Evolutionary conservation across 2,888 invertebrate genomes (phyloP).

Genomic region (Papilio elwesi): DNA sequence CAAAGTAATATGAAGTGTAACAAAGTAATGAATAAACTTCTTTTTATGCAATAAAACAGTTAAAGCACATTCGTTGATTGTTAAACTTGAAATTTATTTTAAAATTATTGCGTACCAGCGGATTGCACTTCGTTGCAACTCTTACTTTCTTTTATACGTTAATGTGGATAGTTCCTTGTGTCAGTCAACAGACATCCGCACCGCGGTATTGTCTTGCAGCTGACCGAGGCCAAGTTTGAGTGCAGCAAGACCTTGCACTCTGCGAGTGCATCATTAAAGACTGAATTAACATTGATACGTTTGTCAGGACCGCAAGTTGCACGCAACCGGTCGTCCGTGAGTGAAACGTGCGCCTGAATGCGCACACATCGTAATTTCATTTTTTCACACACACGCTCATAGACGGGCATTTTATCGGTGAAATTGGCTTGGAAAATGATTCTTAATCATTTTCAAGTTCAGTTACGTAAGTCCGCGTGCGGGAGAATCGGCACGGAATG

Average conservation of each 20-base stretch:
- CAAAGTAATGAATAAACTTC: not conserved
- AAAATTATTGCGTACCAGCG: constrained; percentile 39
- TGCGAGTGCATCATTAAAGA: constrained; percentile 58
- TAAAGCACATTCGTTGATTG: not conserved
- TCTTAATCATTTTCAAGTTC: constrained; percentile 84
- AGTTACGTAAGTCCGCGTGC: constrained; percentile 84
- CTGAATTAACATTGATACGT: constrained; percentile 52
- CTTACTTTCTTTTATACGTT: constrained; percentile 73
- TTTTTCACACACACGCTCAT: constrained; percentile 64
- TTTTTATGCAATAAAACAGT: not conserved
- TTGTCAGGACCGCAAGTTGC: constrained; percentile 50
- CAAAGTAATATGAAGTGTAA: not conserved
- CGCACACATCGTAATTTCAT: constrained; percentile 57
- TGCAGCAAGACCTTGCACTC: constrained; percentile 58
- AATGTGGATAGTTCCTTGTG: constrained; percentile 63
- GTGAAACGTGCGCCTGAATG: constrained; percentile 63
- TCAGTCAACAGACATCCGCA: constrained; percentile 53
- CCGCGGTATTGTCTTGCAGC: constrained; percentile 49
- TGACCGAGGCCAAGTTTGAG: constrained; percentile 50
- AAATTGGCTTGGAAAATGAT: constrained; percentile 84
- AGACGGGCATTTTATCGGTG: constrained; percentile 81
- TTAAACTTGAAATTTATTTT: not conserved
- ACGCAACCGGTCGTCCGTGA: constrained; percentile 61
- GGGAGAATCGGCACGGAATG: constrained; percentile 84
- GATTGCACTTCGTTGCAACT: constrained; percentile 59